Base-by-base conservation (phyloP, 2,113 vertebrate species). In the Gymnobelideus leadbeateri region DNA sequence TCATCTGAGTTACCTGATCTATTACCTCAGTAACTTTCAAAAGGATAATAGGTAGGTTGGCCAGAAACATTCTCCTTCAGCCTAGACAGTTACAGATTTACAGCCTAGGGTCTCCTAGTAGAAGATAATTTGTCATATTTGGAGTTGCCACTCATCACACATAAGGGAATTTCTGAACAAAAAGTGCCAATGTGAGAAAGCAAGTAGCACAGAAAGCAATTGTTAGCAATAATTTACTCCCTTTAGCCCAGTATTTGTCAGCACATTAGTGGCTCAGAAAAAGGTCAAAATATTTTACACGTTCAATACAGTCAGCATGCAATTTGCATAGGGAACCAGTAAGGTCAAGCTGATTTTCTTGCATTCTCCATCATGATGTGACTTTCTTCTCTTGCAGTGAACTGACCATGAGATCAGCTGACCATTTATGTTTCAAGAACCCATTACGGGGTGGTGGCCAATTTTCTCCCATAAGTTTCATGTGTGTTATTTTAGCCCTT, bases 401-500 rank as follows among this genome's bases (percentile, higher is more conserved):
- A 95, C 37, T 92, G 10, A 53, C 7, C 49, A 90, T 49, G 11
- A 91, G 53, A 54, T 84, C 90, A 96, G 91, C 10, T 68, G 37
- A 26, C 2, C 43, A 16, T 7, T 89, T 25, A 25, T 31, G 77
- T 95, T 94, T 95, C 91, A 93, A 95, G 51, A 54, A n/a, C 49
- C 21, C 25, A 51, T 43, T 68, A 31, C 61, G 93, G 46, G 84
- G 51, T n/a, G 8, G 14, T 57, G 10, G 57, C 11, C 94, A 90
- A 37, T n/a, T n/a, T 28, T 52, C 31, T 31, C 24, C 54, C 49
- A 3, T 14, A 49, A 6, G 52, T 47, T 57, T 49, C 93, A 91
- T 51, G 21, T 92, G 8, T 61, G 23, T 91, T 94, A 92, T 94
- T 94, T 94, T 55, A 47, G 51, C 94, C 43, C 68, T 97, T 94